Conservation (phyloP, 2,113 vertebrate species). For the Syngnathus scovelli region DNA sequence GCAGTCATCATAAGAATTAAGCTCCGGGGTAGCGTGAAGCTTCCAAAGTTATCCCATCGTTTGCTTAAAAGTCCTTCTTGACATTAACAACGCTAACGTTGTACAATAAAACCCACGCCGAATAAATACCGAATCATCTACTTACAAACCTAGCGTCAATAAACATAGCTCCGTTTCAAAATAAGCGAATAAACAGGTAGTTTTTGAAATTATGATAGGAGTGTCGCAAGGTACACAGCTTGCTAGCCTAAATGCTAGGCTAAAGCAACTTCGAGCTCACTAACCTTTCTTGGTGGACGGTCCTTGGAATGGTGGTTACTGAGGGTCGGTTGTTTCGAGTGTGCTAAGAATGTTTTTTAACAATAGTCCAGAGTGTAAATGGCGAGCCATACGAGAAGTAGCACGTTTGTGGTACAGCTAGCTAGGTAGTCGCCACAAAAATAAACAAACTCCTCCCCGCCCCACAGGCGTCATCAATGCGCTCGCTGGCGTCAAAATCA, state of each 20-base stretch:
- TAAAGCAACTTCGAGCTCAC: neutral
- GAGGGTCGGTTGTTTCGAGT: neutral
- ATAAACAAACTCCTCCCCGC: conserved; percentile 48
- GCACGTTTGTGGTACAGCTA: conserved; percentile 13
- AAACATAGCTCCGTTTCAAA: neutral
- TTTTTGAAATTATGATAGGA: neutral
- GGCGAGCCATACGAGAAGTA: neutral
- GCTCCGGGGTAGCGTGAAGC: neutral
- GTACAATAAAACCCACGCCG: neutral
- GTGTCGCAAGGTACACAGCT: neutral
- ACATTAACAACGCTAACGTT: neutral
- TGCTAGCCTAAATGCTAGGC: neutral
- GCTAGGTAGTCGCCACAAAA: conserved; percentile 36
- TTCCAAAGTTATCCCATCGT: neutral
- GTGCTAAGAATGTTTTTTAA: neutral
- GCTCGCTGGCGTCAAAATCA: neutral
- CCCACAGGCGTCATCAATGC: neutral
- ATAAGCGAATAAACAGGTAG: neutral
- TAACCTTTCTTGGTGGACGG: neutral
- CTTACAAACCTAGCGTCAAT: neutral
- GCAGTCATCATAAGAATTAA: neutral
- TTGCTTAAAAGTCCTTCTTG: neutral
- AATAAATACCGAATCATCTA: neutral
- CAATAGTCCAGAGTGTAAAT: neutral
- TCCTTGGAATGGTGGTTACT: neutral